phyloP scores from a whole-genome alignment of 2,797 vertebrate species.

The Alcedo quadribrachys region DNA sequence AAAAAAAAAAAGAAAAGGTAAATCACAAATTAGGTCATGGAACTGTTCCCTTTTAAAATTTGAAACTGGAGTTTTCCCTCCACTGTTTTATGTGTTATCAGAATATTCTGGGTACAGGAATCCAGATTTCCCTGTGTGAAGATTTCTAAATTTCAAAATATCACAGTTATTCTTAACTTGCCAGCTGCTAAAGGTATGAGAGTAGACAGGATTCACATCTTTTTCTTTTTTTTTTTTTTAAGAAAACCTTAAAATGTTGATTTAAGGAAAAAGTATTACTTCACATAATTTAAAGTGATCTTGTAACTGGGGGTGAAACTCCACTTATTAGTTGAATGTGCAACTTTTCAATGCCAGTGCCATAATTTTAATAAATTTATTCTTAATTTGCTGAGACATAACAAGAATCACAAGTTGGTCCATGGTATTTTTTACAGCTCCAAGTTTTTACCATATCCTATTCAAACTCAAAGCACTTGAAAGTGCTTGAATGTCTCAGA shows the following conservation, averaged over 20 bases:
- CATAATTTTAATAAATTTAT: background rate
- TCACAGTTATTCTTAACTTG: background rate
- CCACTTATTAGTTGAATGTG: background rate
- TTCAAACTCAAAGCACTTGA: background rate
- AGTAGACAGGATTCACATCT: background rate
- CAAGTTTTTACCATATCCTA: background rate
- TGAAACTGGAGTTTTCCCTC: background rate
- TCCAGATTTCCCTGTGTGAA: background rate
- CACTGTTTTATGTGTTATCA: background rate
- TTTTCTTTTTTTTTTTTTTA: background rate
- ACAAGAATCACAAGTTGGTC: background rate
- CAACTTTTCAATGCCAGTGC: background rate
- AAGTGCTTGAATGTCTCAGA: background rate
- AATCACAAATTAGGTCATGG: background rate
- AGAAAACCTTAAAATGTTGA: background rate
- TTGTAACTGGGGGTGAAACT: background rate
- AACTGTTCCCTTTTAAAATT: background rate
- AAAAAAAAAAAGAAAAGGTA: background rate
- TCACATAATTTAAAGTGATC: background rate
- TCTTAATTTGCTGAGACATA: background rate
- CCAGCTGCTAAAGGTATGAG: background rate
- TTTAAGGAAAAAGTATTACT: background rate
- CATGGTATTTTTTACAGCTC: background rate
- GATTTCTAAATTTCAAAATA: background rate
- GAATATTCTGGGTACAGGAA: background rate